Evolutionary conservation across 2,797 vertebrate species (phyloP).

Genomic region (Glossophaga mutica): DNA sequence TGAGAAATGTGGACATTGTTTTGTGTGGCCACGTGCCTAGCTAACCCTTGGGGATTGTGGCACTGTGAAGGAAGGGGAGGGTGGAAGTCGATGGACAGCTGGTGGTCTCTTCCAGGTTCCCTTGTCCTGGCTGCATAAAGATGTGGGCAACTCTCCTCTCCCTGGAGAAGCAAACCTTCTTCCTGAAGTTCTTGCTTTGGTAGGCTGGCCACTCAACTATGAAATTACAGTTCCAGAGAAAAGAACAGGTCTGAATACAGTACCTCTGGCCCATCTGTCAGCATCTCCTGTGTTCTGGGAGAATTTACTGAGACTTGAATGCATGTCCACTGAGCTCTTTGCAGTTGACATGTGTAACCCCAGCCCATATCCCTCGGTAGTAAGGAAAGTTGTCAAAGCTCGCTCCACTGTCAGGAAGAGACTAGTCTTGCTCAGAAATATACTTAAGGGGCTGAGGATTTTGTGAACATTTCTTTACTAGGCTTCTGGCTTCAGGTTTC

Average conservation of each 20-base stretch:
- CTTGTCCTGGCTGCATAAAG: neutral
- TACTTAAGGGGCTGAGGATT: neutral
- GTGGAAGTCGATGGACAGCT: neutral
- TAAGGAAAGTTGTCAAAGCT: neutral
- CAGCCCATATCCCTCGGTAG: fast-evolving
- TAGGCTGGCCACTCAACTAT: neutral
- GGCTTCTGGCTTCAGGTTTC: neutral
- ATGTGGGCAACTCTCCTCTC: neutral
- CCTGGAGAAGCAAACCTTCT: neutral
- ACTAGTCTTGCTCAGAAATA: neutral
- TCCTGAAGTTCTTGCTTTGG: conserved; percentile 49
- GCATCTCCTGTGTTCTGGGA: neutral
- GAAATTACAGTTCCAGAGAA: conserved; percentile 43
- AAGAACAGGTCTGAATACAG: conserved; percentile 29
- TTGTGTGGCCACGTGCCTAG: neutral
- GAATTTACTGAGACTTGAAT: neutral
- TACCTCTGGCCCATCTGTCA: neutral
- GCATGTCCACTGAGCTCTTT: neutral
- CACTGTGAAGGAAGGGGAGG: neutral
- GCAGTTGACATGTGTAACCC: neutral
- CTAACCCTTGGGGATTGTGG: neutral
- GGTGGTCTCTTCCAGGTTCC: neutral
- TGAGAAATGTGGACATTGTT: neutral
- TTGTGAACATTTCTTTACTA: neutral
- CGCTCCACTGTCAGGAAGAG: neutral